Base-by-base conservation (phyloP, 2,888 invertebrate genomes). In the Cryptus viduatorius region DNA sequence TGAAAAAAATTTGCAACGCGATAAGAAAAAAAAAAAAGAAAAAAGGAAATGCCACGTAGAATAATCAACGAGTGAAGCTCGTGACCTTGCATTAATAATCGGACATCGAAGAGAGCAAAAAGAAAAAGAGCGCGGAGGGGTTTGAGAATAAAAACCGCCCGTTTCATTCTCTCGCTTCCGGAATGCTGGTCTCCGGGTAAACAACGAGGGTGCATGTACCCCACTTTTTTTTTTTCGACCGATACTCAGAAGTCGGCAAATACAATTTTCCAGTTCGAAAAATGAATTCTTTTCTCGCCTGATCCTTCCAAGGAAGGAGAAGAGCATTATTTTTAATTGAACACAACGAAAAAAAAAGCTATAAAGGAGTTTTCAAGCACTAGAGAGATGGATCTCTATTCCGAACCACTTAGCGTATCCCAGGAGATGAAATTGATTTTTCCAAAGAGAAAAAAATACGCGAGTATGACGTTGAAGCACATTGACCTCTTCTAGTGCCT, bases 11-110 rank as follows among this genome's bases (percentile, higher is more conserved):
- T 31, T 19, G 64, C 19, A 14, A 64, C 29, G 16, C 53, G 31
- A 29, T 71, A 79, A 56, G 65, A 72, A 53, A 61, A 48, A 46
- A 31, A 31, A 10, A 65, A 65, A 50, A 42, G 72, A 78, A 77
- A 65, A 65, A 50, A 42, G 72, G 73, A 77, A 59, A 48, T 10
- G 24, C 48, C 14, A 77, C 67, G 75, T 56, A 19, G 77, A 77
- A 82, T 77, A 78, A 72, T 82, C 29, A 82, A 67, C 48, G 72
- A 65, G 46, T 19, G 56, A 12, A 68, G 61, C 50, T 56, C 71
- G 81, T 71, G 81, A 76, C 64, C 76, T 44, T 65, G 81, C 78
- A 73, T 82, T 73, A 73, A 78, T 59, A 73, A 73, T 48, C 31
- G 14, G 46, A 19, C 16, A 24, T 50, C 16, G 53, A 4, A 48